These are phyloP conservation scores for Lithobates sylvaticus DNA, from an alignment of 2,797 vertebrate genomes.

Conservation along the genomic window DNA sequence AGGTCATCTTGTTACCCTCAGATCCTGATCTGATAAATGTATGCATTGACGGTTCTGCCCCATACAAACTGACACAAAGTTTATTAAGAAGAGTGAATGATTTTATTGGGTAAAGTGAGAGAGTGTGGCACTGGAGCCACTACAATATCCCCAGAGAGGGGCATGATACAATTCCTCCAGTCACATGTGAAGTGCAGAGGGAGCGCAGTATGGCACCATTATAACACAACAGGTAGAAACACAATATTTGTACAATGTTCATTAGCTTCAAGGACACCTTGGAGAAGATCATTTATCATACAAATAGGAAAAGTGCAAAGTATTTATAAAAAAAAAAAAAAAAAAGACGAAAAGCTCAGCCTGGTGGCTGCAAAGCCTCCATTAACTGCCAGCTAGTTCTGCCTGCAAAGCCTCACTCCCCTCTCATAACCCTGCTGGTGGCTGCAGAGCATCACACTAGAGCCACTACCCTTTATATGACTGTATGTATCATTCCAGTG, in stretches of 20 bases:
- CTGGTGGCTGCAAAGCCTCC: too few relatives aligned
- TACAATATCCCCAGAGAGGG: neutral
- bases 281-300: neutral
- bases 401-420: neutral
- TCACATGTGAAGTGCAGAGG: conserved; percentile 8
- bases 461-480: too few relatives aligned
- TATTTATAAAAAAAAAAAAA: neutral
- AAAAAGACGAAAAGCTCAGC: too few relatives aligned
- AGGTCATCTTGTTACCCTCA: too few relatives aligned
- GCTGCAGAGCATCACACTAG: neutral
- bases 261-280: neutral
- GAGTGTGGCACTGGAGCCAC: conserved; percentile 13
- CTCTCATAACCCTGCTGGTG: neutral
- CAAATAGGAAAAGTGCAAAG: conserved; percentile 10
- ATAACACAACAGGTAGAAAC: conserved; percentile 2
- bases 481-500: too few relatives aligned
- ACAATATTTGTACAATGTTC: conserved; percentile 1
- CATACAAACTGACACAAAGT: conserved; percentile 10
- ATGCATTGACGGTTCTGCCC: too few relatives aligned
- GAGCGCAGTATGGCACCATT: conserved; percentile 5
- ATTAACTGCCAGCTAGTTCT: too few relatives aligned
- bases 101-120: conserved; percentile 57
- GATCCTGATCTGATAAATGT: too few relatives aligned
- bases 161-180: neutral
- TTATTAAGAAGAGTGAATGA: conserved; percentile 38